phyloP scores from a whole-genome alignment of 2,888 invertebrate genomes.

The Empis stercorea region DNA sequence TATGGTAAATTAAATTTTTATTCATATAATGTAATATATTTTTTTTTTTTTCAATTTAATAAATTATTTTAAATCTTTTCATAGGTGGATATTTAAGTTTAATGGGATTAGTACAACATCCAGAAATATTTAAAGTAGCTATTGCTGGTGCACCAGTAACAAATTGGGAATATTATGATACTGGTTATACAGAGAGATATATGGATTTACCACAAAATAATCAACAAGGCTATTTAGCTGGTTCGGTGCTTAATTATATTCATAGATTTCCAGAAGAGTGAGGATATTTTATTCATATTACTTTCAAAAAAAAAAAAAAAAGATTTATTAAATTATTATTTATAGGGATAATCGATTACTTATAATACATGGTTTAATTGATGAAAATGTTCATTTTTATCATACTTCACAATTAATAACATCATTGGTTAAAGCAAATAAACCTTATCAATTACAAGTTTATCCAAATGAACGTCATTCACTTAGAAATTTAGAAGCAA shows the following conservation, averaged over 20 bases:
- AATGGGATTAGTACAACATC: constrained; percentile 84
- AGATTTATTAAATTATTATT: neutral
- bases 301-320: neutral
- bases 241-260: constrained; percentile 73
- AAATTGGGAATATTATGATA: constrained; percentile 94
- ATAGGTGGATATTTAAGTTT: constrained; percentile 84
- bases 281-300: constrained; percentile 26
- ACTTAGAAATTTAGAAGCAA: constrained; percentile 80
- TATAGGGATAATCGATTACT: constrained; percentile 74
- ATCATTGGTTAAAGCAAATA: constrained; percentile 82
- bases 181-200: constrained; percentile 96
- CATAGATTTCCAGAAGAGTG: constrained; percentile 85
- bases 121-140: constrained; percentile 87
- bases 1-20: constrained; percentile 51
- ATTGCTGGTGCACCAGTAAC: constrained; percentile 97
- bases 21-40: neutral
- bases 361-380: constrained; percentile 93
- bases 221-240: constrained; percentile 63
- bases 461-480: constrained; percentile 97
- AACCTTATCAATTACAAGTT: constrained; percentile 89
- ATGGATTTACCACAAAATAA: constrained; percentile 78
- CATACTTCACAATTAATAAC: constrained; percentile 89
- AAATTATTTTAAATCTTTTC: too few species aligned
- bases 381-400: constrained; percentile 97
- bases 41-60: too few species aligned